Evolutionary conservation across 2,797 vertebrate genomes (phyloP), one percentile per base, ranked within the genome.

Genomic region (Microctenopoma stevenorrisi): DNA sequence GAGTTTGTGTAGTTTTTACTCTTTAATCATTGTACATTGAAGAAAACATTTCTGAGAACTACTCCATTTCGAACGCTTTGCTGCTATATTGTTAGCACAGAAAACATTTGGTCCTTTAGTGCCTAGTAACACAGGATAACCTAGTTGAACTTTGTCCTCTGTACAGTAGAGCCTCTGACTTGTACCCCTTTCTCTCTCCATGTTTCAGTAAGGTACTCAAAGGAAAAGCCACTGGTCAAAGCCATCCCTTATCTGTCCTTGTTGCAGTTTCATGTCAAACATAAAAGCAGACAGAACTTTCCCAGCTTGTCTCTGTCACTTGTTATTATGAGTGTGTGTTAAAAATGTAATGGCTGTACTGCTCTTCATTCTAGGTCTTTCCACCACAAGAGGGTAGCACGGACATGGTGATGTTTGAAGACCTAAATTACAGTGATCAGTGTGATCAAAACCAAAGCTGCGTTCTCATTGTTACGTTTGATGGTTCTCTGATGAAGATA

Each of bases 371-470:
- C 16, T 25, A 59, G 14, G 28, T 6, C 3, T 33, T 82, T 12
- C 58, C 28, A 64, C 87, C 94, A 93, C 92, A 89, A 91, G 94
- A 88, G 88, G 92, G 93, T 53, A 86, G 82, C 74, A 86, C 55
- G 82, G 71, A 74, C 49, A 49, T 60, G 28, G 40, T 11, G 38
- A 18, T 65, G 16, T 64, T 54, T 50, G 22, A 47, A 52, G 30
- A 30, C 26, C 18, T 18, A n/a, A 64, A 1, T 3, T 33, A 38
- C 37, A 38, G 12, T 38, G 10, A 38, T 37, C 37, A 37, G 10
- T 37, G 37, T 9, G 9, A 3, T 10, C 11, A 2, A 12, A 12
- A 38, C 11, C 1, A 38, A 38, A 38, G 11, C 1, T 12, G 0
- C 37, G 26, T 16, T 53, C 6, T 70, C 13, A 11, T 3, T 57